Conservation (phyloP, 2,113 vertebrate genomes). For the Callithrix jacchus region DNA sequence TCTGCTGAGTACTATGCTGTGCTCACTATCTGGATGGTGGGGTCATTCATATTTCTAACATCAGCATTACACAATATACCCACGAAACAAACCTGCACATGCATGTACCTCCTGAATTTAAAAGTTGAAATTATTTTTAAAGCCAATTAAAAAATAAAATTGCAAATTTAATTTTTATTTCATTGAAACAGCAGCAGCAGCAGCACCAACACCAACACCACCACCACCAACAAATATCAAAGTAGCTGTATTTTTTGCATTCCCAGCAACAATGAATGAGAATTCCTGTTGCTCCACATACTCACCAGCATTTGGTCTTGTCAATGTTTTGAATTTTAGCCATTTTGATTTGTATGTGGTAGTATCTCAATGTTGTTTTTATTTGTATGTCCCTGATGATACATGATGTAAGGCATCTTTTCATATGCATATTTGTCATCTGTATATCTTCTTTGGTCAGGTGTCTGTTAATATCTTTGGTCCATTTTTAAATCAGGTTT, state of each 20-base stretch:
- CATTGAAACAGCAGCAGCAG: too few relatives aligned
- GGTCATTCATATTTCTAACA: too few relatives aligned
- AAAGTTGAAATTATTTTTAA: too few relatives aligned
- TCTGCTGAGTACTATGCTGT: too few relatives aligned
- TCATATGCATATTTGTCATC: background rate
- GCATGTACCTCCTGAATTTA: too few relatives aligned
- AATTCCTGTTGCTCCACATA: background rate
- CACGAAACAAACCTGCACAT: too few relatives aligned
- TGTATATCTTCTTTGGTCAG: background rate
- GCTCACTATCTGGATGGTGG: too few relatives aligned
- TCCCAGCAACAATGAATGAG: background rate
- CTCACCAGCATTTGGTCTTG: background rate
- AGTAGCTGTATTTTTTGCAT: background rate
- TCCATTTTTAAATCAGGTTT: background rate
- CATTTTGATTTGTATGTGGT: background rate
- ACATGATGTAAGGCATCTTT: background rate
- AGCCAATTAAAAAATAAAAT: too few relatives aligned
- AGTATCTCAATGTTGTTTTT: background rate
- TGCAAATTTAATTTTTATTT: too few relatives aligned
- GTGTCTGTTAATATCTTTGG: background rate
- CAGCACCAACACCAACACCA: too few relatives aligned
- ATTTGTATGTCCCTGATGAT: background rate
- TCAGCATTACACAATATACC: too few relatives aligned
- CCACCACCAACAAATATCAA: too few relatives aligned
- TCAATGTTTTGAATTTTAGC: background rate